Evolutionary conservation across 2,797 vertebrate genomes (phyloP).

Genomic region (Helicolenus hilgendorfi): DNA sequence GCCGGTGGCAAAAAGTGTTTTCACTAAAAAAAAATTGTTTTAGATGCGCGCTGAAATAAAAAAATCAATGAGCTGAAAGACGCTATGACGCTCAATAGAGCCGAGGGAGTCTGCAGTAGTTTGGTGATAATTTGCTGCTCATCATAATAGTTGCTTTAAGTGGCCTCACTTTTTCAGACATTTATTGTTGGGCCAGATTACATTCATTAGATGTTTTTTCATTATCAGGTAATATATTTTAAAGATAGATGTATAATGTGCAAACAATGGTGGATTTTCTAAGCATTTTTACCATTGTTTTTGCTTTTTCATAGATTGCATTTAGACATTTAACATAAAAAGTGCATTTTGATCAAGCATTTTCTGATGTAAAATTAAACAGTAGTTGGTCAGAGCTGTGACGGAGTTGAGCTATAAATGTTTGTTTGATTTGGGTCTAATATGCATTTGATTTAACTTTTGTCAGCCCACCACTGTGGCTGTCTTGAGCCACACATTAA

Average conservation of each 20-base stretch:
- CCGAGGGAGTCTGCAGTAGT: neutral
- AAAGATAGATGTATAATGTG: neutral
- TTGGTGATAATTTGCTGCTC: neutral
- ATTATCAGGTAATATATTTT: neutral
- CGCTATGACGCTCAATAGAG: neutral
- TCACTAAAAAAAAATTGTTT: no score
- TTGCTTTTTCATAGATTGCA: neutral
- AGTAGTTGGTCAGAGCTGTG: constrained; percentile 8
- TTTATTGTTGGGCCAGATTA: neutral
- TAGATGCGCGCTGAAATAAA: no score
- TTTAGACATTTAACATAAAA: constrained; percentile 3
- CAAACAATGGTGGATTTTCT: neutral
- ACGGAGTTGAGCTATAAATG: constrained; percentile 11
- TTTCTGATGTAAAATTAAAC: constrained; percentile 3
- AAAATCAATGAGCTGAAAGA: neutral
- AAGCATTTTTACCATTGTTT: neutral
- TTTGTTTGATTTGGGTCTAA: constrained; percentile 40
- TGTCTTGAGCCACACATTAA: constrained; percentile 48
- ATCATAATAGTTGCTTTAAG: neutral
- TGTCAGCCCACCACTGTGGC: constrained; percentile 38
- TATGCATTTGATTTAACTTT: constrained; percentile 63
- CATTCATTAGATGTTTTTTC: neutral
- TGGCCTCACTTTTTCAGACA: neutral
- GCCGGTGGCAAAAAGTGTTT: no score
- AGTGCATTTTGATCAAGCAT: neutral